Evolutionary conservation across 2,888 invertebrate species (phyloP).

Genomic region (Stenolophus ochropezus): DNA sequence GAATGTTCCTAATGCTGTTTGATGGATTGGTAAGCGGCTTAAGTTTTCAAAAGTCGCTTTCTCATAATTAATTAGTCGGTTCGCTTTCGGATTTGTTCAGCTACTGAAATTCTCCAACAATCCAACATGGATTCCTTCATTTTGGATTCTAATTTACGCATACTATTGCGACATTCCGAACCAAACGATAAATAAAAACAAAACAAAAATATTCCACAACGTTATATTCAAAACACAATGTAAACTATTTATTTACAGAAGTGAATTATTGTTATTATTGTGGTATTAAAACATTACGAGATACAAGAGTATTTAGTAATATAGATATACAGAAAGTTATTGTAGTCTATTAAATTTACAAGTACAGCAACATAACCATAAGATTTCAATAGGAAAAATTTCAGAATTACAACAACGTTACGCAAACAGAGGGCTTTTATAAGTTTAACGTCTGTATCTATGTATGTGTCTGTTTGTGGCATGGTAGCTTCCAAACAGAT

Average conservation of each 20-base stretch:
- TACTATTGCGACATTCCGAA: neutral
- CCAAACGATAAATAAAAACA: too few relatives aligned
- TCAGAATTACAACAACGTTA: too few relatives aligned
- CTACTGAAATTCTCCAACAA: constrained; percentile 29
- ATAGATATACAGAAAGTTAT: neutral
- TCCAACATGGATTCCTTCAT: neutral
- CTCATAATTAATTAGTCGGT: constrained; percentile 36
- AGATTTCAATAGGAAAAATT: neutral
- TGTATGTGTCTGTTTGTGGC: too few relatives aligned
- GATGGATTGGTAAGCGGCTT: constrained; percentile 33
- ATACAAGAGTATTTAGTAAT: neutral
- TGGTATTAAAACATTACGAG: neutral
- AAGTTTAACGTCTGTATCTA: too few relatives aligned
- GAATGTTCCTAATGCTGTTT: neutral
- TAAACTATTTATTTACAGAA: too few relatives aligned
- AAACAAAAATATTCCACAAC: too few relatives aligned
- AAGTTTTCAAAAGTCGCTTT: constrained; percentile 21
- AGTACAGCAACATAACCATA: neutral
- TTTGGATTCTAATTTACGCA: neutral
- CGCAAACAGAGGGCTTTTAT: too few relatives aligned
- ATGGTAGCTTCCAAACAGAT: too few relatives aligned
- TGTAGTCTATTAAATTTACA: neutral
- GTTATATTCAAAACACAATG: too few relatives aligned
- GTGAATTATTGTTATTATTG: too few relatives aligned
- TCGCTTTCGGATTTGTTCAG: constrained; percentile 16